Evolutionary conservation across 2,888 invertebrate species (phyloP), one percentile per base, ranked within the genome.

Genomic region (Agriotes lineatus): DNA sequence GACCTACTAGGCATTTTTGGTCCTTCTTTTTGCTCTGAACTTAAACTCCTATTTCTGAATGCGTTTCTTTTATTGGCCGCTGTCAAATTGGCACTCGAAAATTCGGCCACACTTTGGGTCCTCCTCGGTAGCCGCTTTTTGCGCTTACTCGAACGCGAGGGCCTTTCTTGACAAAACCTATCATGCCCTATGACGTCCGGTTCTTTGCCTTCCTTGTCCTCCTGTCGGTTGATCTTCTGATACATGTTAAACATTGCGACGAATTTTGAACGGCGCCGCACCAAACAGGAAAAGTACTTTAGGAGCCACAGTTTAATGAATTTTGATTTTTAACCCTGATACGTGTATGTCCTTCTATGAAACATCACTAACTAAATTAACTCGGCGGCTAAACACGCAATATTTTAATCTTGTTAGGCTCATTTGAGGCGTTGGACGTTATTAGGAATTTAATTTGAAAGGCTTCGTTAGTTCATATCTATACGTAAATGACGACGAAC

Each of bases 111-210:
- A 9, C 91, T 91, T 81, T 90, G 91, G 19, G 91, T 89, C 66
- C 92, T 84, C 67, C 90, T 85, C 69, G 90, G 87, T n/a, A 89
- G 87, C 12, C 87, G 88, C 30, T 85, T 86, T 44, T 86, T 87
- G 80, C 88, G 88, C 80, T 86, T 87, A 25, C 80, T 85, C 80
- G 85, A 84, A 77, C 86, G 84, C 12, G 85, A 82, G 1, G 89
- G 86, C 0, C 92, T 85, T 66, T 91, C 90, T 79, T 92, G 91
- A 77, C 92, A 93, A 81, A 93, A 94, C 75, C 93, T 86, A 78
- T 94, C 94, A 77, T 94, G 94, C 0, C 94, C 94, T 5, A 93
- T 94, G 1, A 91, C 90, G 77, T 90, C 89, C 20, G 86, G 87
- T 75, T 85, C 89, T 77, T 81, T 85, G 2, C 85, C 86, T 35